Conservation (phyloP, 2,797 vertebrate genomes). For the Poecile montanus region DNA sequence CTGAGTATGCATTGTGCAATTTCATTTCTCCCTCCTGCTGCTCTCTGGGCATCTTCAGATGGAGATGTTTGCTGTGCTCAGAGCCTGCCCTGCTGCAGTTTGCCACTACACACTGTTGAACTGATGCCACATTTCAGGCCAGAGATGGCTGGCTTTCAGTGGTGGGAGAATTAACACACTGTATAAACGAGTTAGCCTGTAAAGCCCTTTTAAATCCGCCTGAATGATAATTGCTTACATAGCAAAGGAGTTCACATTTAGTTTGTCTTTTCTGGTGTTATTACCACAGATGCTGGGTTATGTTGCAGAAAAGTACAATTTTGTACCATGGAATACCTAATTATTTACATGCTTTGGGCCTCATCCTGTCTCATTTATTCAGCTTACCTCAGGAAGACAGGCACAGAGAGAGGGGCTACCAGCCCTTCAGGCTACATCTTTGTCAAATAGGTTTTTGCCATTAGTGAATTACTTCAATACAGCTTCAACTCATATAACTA, state of each 20-base stretch:
- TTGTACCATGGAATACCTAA: background rate
- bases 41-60: background rate
- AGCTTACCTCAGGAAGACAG: background rate
- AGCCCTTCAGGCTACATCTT: background rate
- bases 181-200: background rate
- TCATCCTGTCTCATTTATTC: background rate
- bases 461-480: background rate
- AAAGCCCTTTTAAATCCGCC: slow-evolving; percentile 39
- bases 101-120: background rate
- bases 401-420: background rate
- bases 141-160: background rate
- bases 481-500: background rate
- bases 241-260: background rate
- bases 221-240: slow-evolving; percentile 28
- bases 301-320: background rate
- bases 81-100: background rate
- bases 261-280: background rate
- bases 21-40: background rate
- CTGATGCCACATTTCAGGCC: background rate
- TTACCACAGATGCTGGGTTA: background rate
- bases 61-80: background rate
- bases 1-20: background rate
- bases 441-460: background rate
- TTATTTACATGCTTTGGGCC: background rate
- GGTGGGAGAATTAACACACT: slow-evolving; percentile 1